Evolutionary conservation across 1,140 invertebrate species (phyloP), one percentile per base, ranked within the genome.

Genomic region (Carcinoscorpius rotundicauda): DNA sequence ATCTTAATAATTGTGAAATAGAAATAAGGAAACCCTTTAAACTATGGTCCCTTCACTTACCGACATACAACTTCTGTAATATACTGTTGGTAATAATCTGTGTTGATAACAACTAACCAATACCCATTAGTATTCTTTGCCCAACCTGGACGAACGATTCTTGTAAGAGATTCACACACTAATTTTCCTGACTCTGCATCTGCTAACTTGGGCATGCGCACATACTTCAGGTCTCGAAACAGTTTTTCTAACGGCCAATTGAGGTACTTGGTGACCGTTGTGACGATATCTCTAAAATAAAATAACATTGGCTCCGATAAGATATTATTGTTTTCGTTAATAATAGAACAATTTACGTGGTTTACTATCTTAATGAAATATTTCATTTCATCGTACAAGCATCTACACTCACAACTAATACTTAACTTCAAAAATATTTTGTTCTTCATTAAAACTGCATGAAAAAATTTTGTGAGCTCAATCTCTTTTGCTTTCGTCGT

Each of bases 81-180:
- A 53, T 69, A 72, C 63, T 73, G 71, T 4, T 71, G 68, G 55
- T 73, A 72, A 10, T 69, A 51, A 49, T 71, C 70, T 4, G 70
- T 73, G 57, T 73, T 73, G 60, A 73, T 70, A 3, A 73, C 67
- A 5, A 72, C 72, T 9, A 73, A 63, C 72, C 72, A 73, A 55
- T 69, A 63, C 8, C 71, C 72, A 51, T 72, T 73, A 6, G 71
- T 73, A 64, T 73, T 73, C 10, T 69, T 68, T 3, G 72, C 70
- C 72, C 72, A 73, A 52, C 72, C 72, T 0, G 70, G 70, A 51
- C 71, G 60, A 49, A 73, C 65, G 49, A 73, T 66, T 49, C 69
- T 61, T 2, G 72, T 73, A n/a, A 70, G 67, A n/a, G 72, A 71
- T 52, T 73, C 72, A 63, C 72, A 73, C n/a, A 73, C 72, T 8